A percentile compares a stretch with the other conserved stretches of the same genome.
phyloP scores from a whole-genome alignment of 2,113 vertebrate species.

The Vombatus ursinus region DNA sequence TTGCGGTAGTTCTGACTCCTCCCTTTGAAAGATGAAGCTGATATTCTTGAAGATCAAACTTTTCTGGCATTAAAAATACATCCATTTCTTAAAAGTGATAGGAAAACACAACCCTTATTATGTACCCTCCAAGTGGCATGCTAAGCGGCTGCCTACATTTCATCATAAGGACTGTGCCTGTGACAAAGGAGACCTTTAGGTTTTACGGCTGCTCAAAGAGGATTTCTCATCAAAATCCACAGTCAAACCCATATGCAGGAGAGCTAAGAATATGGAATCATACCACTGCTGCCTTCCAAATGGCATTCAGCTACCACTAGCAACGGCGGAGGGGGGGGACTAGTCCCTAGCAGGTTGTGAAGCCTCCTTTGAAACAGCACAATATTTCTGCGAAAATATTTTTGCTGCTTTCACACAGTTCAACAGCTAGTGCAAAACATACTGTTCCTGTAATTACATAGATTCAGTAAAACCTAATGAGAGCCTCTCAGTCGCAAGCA shows the following conservation, averaged over 20 bases:
- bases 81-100: background rate
- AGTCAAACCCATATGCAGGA: background rate
- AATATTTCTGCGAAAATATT: conserved; percentile 50
- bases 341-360: conserved; percentile 6
- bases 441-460: conserved; percentile 34
- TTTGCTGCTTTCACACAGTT: conserved; percentile 52
- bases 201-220: background rate
- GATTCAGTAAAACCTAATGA: conserved; percentile 38
- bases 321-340: conserved; percentile 7
- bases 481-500: conserved; percentile 17
- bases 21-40: too few relatives aligned
- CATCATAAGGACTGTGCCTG: background rate
- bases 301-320: background rate
- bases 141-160: background rate
- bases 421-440: conserved; percentile 40
- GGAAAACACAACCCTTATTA: background rate
- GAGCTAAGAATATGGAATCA: background rate
- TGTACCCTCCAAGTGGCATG: background rate
- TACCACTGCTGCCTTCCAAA: background rate
- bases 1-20: background rate
- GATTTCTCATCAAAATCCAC: background rate
- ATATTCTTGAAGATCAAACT: background rate
- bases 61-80: background rate
- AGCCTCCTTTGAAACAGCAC: conserved; percentile 32
- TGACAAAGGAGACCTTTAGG: background rate